Conservation (phyloP, 2,797 vertebrate species). For the Centroberyx gerrardi region DNA sequence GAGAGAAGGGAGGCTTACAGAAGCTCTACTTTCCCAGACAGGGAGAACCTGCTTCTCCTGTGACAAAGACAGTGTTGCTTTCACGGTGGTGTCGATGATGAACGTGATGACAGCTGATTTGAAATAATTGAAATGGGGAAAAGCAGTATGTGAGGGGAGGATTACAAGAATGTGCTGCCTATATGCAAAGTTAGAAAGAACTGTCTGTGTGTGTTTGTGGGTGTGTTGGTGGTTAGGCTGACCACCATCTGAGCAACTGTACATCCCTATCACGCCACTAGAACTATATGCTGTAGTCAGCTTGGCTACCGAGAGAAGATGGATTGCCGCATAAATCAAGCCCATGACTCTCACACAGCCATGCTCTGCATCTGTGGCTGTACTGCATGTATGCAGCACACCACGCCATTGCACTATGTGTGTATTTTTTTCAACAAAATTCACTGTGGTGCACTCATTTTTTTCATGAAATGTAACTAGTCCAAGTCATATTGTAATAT, state of each 20-base stretch:
- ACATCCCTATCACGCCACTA: constrained; percentile 52
- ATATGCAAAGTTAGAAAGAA: constrained; percentile 9
- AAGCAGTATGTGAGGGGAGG: constrained; percentile 16
- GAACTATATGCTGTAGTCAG: constrained; percentile 54
- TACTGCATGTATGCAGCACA: constrained; percentile 14
- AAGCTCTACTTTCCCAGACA: constrained; percentile 71
- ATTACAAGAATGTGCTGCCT: constrained; percentile 9
- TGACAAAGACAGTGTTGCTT: constrained; percentile 23
- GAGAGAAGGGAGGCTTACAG: background rate
- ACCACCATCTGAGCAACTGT: constrained; percentile 38
- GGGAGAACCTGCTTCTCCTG: constrained; percentile 66
- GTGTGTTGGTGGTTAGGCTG: constrained; percentile 13
- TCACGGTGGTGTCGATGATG: constrained; percentile 35
- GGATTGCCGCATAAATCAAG: constrained; percentile 74
- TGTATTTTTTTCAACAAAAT: constrained; percentile 3
- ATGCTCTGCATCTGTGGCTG: constrained; percentile 58
- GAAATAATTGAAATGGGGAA: constrained; percentile 22
- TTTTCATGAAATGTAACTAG: constrained; percentile 5
- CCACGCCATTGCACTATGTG: background rate
- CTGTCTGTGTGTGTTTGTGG: constrained; percentile 7
- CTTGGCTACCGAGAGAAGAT: constrained; percentile 69
- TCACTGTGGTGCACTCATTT: background rate
- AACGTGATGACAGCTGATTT: constrained; percentile 51
- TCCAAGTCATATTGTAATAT: background rate
- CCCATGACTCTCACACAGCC: constrained; percentile 48